Percentiles rank a stretch among this genome's conserved stretches.
phyloP scores from a whole-genome alignment of 37 sponge, comb jelly and placozoan species.

The Oscarella lobularis region DNA sequence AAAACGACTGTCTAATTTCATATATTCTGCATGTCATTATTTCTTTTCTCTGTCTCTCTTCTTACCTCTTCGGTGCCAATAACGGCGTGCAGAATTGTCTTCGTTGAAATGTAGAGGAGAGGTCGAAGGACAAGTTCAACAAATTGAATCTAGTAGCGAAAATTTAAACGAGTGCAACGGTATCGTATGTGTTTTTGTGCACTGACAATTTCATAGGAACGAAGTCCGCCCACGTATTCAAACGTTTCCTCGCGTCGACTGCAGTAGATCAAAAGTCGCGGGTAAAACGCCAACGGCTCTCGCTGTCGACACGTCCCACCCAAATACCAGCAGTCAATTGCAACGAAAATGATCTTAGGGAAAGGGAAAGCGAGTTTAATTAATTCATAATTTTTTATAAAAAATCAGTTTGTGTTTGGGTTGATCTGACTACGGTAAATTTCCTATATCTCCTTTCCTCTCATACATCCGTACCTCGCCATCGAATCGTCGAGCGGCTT shows the following conservation, averaged over 20 bases:
- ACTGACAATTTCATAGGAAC: not conserved
- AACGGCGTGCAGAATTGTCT: not conserved
- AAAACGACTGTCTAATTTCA: not conserved
- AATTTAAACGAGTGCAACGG: not conserved
- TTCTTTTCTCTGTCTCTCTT: too few relatives aligned
- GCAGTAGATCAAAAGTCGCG: not conserved
- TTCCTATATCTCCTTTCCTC: too few relatives aligned
- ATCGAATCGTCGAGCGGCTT: not conserved
- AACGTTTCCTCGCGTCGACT: not conserved
- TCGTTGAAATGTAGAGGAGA: not conserved
- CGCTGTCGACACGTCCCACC: not conserved
- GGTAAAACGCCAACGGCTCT: not conserved
- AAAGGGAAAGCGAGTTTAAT: not conserved
- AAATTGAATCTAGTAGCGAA: not conserved
- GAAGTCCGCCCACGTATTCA: not conserved
- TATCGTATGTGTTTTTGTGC: too few relatives aligned
- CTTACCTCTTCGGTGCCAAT: not conserved
- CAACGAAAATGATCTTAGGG: not conserved
- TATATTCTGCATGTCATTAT: too few relatives aligned
- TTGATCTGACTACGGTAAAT: too few relatives aligned
- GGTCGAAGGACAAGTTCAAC: not conserved
- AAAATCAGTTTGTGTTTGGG: not conserved
- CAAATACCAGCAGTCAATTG: constrained; percentile 2
- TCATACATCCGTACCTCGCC: not conserved
- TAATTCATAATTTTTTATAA: not conserved